Conservation (phyloP, 2,797 vertebrate genomes). For the Micromesistius poutassou region DNA sequence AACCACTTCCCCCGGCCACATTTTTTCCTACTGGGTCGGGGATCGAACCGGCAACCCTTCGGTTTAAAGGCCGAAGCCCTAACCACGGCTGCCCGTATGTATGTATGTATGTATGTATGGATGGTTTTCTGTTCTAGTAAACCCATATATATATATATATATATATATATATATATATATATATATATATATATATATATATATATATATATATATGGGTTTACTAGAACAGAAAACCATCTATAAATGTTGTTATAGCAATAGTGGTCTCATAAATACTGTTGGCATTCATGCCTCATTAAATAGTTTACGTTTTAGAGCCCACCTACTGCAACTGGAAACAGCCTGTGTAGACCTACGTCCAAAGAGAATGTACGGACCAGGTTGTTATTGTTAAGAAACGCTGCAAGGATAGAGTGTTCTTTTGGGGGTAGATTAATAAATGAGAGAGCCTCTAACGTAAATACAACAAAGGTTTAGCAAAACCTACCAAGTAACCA, state of each 20-base stretch:
- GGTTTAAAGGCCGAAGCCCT: too few relatives aligned
- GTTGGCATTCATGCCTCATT: not conserved
- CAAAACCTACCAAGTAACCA: conserved; percentile 21
- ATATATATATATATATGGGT: not conserved
- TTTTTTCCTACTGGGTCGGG: too few relatives aligned
- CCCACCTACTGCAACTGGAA: not conserved
- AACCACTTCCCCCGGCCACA: too few relatives aligned
- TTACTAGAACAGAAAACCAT: not conserved
- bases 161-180: too few relatives aligned
- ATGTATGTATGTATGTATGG: too few relatives aligned
- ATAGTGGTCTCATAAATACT: not conserved
- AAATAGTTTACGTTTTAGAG: not conserved
- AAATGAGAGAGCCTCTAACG: conserved; percentile 22
- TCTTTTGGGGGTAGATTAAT: conserved; percentile 26
- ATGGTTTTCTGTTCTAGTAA: too few relatives aligned
- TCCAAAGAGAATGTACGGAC: not conserved
- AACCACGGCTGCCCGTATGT: too few relatives aligned
- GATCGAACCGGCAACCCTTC: too few relatives aligned
- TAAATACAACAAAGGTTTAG: conserved; percentile 24
- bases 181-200: too few relatives aligned
- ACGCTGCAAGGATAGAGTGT: not conserved
- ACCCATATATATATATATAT: too few relatives aligned
- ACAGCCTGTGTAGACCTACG: not conserved
- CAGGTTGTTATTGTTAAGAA: not conserved
- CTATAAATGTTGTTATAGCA: not conserved